Percentiles rank a stretch among this genome's conserved stretches.
phyloP scores from a whole-genome alignment of 2,888 invertebrate species.

The Sinohyriopsis cumingii region DNA sequence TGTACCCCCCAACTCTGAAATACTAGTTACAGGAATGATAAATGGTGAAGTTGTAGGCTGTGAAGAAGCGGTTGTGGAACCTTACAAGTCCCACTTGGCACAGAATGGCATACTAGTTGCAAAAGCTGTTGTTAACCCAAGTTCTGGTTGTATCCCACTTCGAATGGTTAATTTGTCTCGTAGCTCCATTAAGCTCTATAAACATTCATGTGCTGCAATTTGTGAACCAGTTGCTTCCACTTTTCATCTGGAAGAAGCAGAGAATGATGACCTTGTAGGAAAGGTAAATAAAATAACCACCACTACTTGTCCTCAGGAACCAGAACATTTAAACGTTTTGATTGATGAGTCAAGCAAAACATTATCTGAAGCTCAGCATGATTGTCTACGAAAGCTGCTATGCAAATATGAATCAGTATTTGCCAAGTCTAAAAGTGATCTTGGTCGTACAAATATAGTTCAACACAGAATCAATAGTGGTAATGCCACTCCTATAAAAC shows the following conservation, averaged over 20 bases:
- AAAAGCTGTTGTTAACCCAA: not conserved
- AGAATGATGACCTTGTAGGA: not conserved
- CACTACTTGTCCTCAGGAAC: not conserved
- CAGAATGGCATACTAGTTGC: slow-evolving; percentile 1
- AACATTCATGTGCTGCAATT: not conserved
- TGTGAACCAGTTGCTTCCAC: not conserved
- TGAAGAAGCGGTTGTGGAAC: not conserved
- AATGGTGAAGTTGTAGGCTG: not conserved
- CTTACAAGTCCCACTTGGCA: not conserved
- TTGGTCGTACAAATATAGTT: slow-evolving; percentile 5
- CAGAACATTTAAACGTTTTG: not conserved
- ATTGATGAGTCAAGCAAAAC: too few relatives aligned
- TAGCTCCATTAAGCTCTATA: not conserved
- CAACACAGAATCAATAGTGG: slow-evolving; percentile 1
- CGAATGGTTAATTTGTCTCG: not conserved
- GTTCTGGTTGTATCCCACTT: not conserved
- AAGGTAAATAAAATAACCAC: not conserved
- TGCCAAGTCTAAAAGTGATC: slow-evolving; percentile 1
- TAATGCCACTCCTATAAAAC: not conserved
- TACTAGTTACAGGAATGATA: not conserved
- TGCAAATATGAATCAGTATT: slow-evolving; percentile 5
- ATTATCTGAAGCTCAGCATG: not conserved
- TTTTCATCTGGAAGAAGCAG: not conserved
- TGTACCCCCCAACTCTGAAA: slow-evolving; percentile 1
- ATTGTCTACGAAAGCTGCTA: not conserved